A percentile compares a stretch with the other conserved stretches of the same genome.
These are phyloP conservation scores for Ophioninae sp. DNA, from an alignment of 2,888 invertebrate species.

Conservation along the genomic window DNA sequence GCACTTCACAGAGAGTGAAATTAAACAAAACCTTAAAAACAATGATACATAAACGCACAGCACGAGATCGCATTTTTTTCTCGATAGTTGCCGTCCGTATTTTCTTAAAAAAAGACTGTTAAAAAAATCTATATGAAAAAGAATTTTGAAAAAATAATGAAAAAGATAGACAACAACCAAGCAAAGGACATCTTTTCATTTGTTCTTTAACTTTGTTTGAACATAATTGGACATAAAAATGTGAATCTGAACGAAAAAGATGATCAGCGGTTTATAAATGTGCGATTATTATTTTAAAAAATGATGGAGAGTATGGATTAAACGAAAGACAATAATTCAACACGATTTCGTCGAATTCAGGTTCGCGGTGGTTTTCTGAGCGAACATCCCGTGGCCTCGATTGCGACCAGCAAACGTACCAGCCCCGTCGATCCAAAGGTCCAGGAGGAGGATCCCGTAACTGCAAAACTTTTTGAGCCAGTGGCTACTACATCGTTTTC, in stretches of 20 bases:
- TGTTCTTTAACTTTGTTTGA: too few relatives aligned
- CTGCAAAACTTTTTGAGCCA: constrained; percentile 78
- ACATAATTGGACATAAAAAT: too few relatives aligned
- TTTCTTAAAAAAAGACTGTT: too few relatives aligned
- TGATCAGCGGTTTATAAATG: neutral
- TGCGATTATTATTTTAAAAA: neutral
- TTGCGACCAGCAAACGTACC: constrained; percentile 80
- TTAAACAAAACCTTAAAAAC: too few relatives aligned
- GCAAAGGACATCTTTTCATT: too few relatives aligned
- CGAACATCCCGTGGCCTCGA: constrained; percentile 86
- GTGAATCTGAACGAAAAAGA: neutral
- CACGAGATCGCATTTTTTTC: too few relatives aligned
- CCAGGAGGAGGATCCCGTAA: constrained; percentile 82
- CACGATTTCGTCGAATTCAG: constrained; percentile 75
- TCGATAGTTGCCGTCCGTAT: too few relatives aligned
- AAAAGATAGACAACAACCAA: too few relatives aligned
- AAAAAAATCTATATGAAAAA: too few relatives aligned
- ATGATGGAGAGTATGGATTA: neutral
- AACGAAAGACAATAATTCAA: neutral
- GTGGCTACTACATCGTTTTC: constrained; percentile 73
- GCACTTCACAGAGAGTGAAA: too few relatives aligned
- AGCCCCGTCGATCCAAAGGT: constrained; percentile 71
- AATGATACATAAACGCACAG: too few relatives aligned
- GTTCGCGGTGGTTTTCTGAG: constrained; percentile 92
- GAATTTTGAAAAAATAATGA: too few relatives aligned